Percentiles rank a stretch among this genome's conserved stretches.
Evolutionary conservation across 35 echinoderm and acorn worm species (phyloP).

Genomic region (Acanthaster planci): DNA sequence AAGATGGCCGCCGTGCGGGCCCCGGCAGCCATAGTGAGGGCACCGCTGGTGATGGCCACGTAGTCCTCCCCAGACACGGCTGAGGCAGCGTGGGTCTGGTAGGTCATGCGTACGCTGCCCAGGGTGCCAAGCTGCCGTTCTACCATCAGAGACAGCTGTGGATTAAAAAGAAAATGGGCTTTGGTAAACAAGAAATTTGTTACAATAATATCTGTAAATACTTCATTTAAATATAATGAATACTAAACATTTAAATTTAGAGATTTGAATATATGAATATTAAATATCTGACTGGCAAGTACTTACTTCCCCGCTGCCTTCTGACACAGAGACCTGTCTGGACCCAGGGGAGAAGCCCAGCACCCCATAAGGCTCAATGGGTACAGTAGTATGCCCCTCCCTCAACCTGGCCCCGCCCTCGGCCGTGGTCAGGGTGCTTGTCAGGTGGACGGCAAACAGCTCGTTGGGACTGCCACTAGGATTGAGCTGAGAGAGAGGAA

Average conservation of each 20-base stretch:
- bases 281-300: not conserved
- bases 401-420: constrained; percentile 69
- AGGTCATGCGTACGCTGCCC: constrained; percentile 69
- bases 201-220: no score
- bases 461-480: constrained; percentile 49
- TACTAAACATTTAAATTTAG: not conserved
- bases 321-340: constrained; percentile 43
- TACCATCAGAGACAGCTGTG: constrained; percentile 65
- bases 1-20: constrained; percentile 51
- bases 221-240: no score
- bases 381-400: constrained; percentile 34
- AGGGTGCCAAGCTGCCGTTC: constrained; percentile 74
- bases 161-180: no score
- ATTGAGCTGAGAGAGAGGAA: constrained; percentile 44
- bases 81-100: constrained; percentile 60
- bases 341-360: constrained; percentile 71
- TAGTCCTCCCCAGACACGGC: constrained; percentile 80
- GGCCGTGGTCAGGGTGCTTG: constrained; percentile 36
- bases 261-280: not conserved
- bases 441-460: constrained; percentile 83
- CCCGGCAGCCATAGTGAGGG: constrained; percentile 39
- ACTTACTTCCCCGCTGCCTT: constrained; percentile 71
- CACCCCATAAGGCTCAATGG: constrained; percentile 82
- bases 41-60: constrained; percentile 64
- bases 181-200: no score